Base-by-base conservation (phyloP, 2,888 invertebrate species). In the Campopleginae sp. region DNA sequence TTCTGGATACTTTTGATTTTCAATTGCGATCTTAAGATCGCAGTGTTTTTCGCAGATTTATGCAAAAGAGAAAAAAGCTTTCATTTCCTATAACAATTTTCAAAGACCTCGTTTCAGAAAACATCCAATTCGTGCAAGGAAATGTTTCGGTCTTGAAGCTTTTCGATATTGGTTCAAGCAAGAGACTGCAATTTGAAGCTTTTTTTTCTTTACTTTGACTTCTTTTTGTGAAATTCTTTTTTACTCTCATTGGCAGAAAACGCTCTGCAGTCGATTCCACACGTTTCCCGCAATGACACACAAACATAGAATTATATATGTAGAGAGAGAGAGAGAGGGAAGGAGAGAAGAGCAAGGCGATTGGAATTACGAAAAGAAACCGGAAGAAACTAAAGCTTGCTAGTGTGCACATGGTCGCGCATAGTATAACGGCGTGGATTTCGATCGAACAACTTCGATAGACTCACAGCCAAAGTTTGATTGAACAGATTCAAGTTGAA, bases 401-500 rank as follows among this genome's bases (percentile, higher is more conserved):
- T n/a, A 38, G 38, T 78, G 42, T 8, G 19, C 46, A 78, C 51
- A 7, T 42, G 2, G 42, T 42, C 8, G 7, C 12, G 23, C 19
- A 4, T 17, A 33, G 63, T 8, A 65, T 42, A 65, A 38, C 19
- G n/a, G 10, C 42, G 65, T 42, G 38, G n/a, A 8, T n/a, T 48
- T 38, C 46, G 10, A 33, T 80, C 31, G 17, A 74, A 61, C 51
- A n/a, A n/a, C 31, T 31, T 14, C 48, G 38, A 78, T 78, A 48
- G 4, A n/a, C 31, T 31, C 27, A 5, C 38, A 7, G 42, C 19
- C n/a, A 31, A 42, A 68, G 31, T 54, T 63, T 46, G 61, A 31
- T 23, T 23, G 17, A 71, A 19, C 76, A 66, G 14, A 14, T 51
- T 61, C 46, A 33, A 27, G 27, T 61, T 66, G 27, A 44, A 75